These are phyloP conservation scores for Athalia cordata DNA, from an alignment of 2,888 invertebrate genomes.

Conservation along the genomic window DNA sequence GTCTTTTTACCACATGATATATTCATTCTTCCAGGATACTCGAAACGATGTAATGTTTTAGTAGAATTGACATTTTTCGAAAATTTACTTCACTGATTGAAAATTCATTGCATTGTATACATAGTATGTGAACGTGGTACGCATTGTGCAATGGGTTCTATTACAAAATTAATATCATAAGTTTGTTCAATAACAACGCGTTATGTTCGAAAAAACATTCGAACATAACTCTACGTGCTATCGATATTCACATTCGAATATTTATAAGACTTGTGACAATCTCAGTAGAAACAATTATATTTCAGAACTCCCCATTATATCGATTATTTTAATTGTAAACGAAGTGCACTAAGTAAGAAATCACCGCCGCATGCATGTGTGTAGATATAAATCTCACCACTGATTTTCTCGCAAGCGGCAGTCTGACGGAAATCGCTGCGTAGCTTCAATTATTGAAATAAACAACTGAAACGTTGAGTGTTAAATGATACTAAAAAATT, in stretches of 20 bases:
- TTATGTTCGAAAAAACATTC: too few species aligned
- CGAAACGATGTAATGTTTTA: not conserved
- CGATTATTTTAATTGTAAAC: not conserved
- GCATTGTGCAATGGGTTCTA: too few species aligned
- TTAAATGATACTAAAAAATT: not conserved
- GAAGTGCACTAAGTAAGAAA: too few species aligned
- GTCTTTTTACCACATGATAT: slow-evolving; percentile 13
- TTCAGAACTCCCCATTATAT: not conserved
- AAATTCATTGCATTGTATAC: not conserved
- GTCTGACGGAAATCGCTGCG: not conserved
- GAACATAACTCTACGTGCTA: too few species aligned
- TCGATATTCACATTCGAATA: too few species aligned
- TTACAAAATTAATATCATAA: not conserved
- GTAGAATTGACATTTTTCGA: slow-evolving; percentile 30
- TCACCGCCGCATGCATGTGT: slow-evolving; percentile 1
- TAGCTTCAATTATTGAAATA: not conserved
- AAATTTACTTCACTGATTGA: slow-evolving; percentile 18
- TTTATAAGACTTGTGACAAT: too few species aligned
- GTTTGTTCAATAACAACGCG: not conserved
- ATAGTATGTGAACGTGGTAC: not conserved
- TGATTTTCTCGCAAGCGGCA: slow-evolving; percentile 1
- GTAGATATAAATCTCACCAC: slow-evolving; percentile 10
- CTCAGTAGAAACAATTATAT: too few species aligned
- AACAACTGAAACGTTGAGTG: not conserved
- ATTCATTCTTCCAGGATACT: slow-evolving; percentile 19